Base-by-base conservation (phyloP, 1,140 invertebrate species). In the Amphibalanus amphitrite region DNA sequence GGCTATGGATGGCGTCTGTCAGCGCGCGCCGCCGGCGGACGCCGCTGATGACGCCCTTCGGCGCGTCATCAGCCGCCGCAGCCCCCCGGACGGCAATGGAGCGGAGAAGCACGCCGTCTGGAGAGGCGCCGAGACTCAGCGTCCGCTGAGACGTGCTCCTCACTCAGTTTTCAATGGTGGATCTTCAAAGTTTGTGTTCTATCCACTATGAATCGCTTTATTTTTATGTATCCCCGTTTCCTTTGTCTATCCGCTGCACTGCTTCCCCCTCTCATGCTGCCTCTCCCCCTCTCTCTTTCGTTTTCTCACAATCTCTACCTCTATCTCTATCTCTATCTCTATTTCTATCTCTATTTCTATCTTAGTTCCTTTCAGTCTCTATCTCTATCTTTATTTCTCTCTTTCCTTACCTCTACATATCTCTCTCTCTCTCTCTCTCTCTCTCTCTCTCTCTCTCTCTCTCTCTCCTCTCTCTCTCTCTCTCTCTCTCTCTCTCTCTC, bases 401-500 rank as follows among this genome's bases (percentile, higher is more conserved):
- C 38, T 28, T 29, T 29, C 69, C 17, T 47, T n/a, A 23, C n/a
- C 64, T 28, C 69, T 74, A 47, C 47, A 64, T 70, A 40, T 29
- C 28, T 72, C 67, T 67, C 30, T 30, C 69, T 28, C 30, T 38
- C 28, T 59, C 64, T 28, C 69, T 74, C 64, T 29, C 65, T 70
- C 59, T 29, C 28, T 72, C 67, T 67, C 30, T 30, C 69, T 28
- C 30, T 38, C 28, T 59, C 47, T 26, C 30, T 17, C 29, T 25
- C 15, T 47, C 29, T 8, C 17, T 65, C 25, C 1, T 64, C 70
- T 17, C 20, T 29, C 25, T 59, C 29, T 78, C 69, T 76, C 73
- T 80, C 73, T 78, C 69, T 77, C 74, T 76, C 72, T 76, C 40
- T 29, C 67, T 70, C 76, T 74, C 76, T 74, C 29, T 33, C 59